Percentiles rank a stretch among this genome's conserved stretches.
These are phyloP conservation scores for Cepphus grylle DNA, from an alignment of 2,113 vertebrate genomes.

Conservation along the genomic window DNA sequence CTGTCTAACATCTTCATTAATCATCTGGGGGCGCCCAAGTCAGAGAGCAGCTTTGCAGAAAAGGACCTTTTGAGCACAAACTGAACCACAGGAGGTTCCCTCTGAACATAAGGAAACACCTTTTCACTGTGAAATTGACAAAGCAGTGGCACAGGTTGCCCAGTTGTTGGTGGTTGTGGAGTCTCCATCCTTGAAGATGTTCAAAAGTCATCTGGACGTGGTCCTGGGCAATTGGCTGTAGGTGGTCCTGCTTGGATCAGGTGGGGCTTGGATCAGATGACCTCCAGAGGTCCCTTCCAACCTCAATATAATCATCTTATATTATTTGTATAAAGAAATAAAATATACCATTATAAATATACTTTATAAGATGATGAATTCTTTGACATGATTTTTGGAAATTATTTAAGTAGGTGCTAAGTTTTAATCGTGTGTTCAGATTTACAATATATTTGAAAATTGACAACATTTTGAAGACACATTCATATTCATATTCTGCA, in stretches of 20 bases:
- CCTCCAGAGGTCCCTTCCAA: background rate
- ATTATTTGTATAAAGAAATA: background rate
- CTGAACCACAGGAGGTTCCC: background rate
- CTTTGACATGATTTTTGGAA: background rate
- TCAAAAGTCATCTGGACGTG: background rate
- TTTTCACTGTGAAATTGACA: background rate
- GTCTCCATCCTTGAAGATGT: background rate
- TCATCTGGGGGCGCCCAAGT: rapidly evolving
- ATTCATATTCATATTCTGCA: background rate
- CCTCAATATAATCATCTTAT: background rate
- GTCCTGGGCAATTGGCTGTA: rapidly evolving
- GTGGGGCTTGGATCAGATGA: rapidly evolving
- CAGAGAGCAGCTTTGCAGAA: background rate
- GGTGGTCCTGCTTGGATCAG: too few relatives aligned
- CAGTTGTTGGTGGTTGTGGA: rapidly evolving
- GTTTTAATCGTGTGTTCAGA: background rate
- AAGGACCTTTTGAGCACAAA: background rate
- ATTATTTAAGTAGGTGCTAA: background rate
- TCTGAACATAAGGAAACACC: background rate
- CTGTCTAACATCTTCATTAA: background rate
- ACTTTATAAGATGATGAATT: background rate
- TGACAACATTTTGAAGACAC: background rate
- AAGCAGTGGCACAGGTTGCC: background rate
- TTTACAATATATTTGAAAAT: background rate
- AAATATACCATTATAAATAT: background rate